Conservation (phyloP, 2,888 invertebrate species). For the Drosophila infuscata region DNA sequence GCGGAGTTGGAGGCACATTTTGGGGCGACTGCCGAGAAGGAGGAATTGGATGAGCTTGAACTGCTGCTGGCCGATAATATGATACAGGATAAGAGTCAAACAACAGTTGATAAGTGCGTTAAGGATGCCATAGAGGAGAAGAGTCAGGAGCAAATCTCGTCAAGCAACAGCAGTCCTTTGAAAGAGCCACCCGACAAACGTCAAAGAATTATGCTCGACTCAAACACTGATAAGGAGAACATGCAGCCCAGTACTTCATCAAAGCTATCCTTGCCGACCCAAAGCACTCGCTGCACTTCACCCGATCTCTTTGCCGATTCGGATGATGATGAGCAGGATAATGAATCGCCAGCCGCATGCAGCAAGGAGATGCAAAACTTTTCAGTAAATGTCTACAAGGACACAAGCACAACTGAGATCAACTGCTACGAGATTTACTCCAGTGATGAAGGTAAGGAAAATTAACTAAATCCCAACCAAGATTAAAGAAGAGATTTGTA, state of each 20-base stretch:
- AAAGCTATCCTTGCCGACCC: conserved; percentile 29
- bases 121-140: background rate
- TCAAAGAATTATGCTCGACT: conserved; percentile 6
- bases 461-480: background rate
- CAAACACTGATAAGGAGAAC: conserved; percentile 47
- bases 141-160: background rate
- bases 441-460: conserved; percentile 82
- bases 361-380: conserved; percentile 36
- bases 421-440: conserved; percentile 78
- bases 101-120: conserved; percentile 25
- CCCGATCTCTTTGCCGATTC: conserved; percentile 84
- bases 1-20: conserved; percentile 64
- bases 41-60: conserved; percentile 55
- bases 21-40: conserved; percentile 19
- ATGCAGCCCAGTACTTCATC: conserved; percentile 2
- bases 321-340: conserved; percentile 66
- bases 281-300: conserved; percentile 67
- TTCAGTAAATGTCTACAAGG: conserved; percentile 46
- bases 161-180: conserved; percentile 39
- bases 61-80: conserved; percentile 55
- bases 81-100: conserved; percentile 42
- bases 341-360: background rate
- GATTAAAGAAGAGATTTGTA: background rate
- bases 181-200: conserved; percentile 66
- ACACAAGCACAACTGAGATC: conserved; percentile 44